phyloP scores from a whole-genome alignment of 30 jellyfish, hydroid and myxozoan species.

The Pelagia noctiluca region DNA sequence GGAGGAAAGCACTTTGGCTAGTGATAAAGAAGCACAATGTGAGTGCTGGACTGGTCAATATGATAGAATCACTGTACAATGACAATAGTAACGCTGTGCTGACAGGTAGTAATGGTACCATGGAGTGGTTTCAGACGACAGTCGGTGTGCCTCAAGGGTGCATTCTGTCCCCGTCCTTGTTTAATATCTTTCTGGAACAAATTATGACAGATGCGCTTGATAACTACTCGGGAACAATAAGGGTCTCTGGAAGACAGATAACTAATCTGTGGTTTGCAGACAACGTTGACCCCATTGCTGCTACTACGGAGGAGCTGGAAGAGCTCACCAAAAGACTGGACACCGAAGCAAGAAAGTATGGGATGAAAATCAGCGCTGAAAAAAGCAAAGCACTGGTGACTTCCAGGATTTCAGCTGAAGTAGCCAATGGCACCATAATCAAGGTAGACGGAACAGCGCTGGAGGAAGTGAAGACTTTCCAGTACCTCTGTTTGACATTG shows the following conservation, averaged over 20 bases:
- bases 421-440: background rate
- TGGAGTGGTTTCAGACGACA: slow-evolving; percentile 50
- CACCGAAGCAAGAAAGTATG: slow-evolving; percentile 39
- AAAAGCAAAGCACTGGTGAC: slow-evolving; percentile 23
- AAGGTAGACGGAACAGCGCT: no score
- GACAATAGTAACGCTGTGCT: slow-evolving; percentile 38
- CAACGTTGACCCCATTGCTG: slow-evolving; percentile 43
- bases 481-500: no score
- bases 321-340: slow-evolving; percentile 31
- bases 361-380: slow-evolving; percentile 58
- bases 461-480: slow-evolving; percentile 4
- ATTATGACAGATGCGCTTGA: slow-evolving; percentile 56
- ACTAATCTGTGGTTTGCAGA: slow-evolving; percentile 54
- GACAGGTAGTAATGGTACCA: slow-evolving; percentile 15
- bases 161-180: slow-evolving; percentile 47
- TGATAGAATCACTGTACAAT: slow-evolving; percentile 55
- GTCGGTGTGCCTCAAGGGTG: slow-evolving; percentile 68
- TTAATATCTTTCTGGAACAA: slow-evolving; percentile 56
- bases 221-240: slow-evolving; percentile 30
- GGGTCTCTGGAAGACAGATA: slow-evolving; percentile 36
- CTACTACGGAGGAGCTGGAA: slow-evolving; percentile 44
- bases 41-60: slow-evolving; percentile 46
- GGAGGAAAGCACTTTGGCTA: slow-evolving; percentile 53
- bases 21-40: slow-evolving; percentile 48
- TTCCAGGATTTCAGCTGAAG: slow-evolving; percentile 10